Evolutionary conservation across 2,888 invertebrate species (phyloP).

Genomic region (Chelonus formosanus): DNA sequence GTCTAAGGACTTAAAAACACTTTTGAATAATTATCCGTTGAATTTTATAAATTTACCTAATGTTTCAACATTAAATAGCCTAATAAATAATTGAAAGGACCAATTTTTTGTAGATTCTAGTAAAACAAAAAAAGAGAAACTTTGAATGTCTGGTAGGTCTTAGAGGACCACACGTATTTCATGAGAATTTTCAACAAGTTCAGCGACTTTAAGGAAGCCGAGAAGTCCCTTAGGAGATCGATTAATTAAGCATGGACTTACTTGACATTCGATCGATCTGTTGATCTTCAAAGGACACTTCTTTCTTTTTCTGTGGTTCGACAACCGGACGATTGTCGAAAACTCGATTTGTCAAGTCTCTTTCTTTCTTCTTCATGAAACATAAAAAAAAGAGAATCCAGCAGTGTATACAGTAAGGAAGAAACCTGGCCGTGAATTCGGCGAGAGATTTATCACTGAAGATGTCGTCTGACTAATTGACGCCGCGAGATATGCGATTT

Average conservation of each 20-base stretch:
- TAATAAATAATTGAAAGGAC: too few relatives aligned
- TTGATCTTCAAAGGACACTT: constrained; percentile 8
- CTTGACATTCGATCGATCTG: constrained; percentile 34
- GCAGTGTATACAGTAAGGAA: too few relatives aligned
- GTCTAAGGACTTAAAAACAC: not conserved
- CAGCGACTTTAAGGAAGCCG: constrained; percentile 19
- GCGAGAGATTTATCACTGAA: constrained; percentile 49
- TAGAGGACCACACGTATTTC: constrained; percentile 22
- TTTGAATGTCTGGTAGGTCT: constrained; percentile 1
- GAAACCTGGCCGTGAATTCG: constrained; percentile 33
- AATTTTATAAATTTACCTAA: too few relatives aligned
- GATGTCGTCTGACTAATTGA: constrained; percentile 55
- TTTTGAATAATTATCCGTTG: too few relatives aligned
- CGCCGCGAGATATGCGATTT: constrained; percentile 51
- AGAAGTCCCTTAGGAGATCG: constrained; percentile 24
- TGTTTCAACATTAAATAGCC: too few relatives aligned
- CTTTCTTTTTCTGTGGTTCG: not conserved
- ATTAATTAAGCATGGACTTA: constrained; percentile 34
- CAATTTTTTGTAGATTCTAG: too few relatives aligned
- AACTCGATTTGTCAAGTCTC: constrained; percentile 32
- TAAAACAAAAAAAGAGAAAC: not conserved
- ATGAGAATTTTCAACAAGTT: constrained; percentile 17
- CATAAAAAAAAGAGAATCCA: not conserved
- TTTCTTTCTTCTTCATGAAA: not conserved
- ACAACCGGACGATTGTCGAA: constrained; percentile 8